Evolutionary conservation across 2,113 vertebrate species (phyloP).

Genomic region (Chloropsis cyanopogon): DNA sequence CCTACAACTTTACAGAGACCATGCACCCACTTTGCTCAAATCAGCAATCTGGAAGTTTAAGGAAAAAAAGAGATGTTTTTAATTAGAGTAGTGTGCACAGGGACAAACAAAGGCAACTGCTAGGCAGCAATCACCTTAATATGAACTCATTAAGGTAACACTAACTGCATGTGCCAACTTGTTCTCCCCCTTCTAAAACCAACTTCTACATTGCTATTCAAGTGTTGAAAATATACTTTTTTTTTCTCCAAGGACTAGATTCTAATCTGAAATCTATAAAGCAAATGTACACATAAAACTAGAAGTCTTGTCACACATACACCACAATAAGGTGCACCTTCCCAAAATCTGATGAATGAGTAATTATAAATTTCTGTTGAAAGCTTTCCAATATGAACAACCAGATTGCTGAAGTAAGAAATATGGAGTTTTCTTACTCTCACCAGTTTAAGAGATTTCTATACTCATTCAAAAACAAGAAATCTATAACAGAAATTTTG

Average conservation of each 20-base stretch:
- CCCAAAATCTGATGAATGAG: neutral
- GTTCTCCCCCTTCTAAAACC: neutral
- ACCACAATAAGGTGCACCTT: neutral
- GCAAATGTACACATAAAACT: neutral
- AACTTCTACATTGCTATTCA: neutral
- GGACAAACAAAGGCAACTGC: neutral
- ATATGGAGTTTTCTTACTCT: neutral
- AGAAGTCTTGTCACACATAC: neutral
- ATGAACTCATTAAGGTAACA: neutral
- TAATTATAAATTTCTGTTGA: neutral
- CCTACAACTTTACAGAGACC: neutral
- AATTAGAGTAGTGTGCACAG: neutral
- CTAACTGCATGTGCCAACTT: neutral
- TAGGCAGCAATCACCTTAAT: neutral
- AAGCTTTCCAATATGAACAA: neutral
- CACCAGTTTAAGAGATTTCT: neutral
- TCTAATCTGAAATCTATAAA: neutral
- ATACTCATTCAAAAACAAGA: neutral
- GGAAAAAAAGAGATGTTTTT: neutral
- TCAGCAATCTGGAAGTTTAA: constrained; percentile 22
- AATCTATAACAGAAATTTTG: neutral
- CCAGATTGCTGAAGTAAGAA: neutral
- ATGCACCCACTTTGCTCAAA: neutral
- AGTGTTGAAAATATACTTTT: neutral
- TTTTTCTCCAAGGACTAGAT: neutral